Conservation (phyloP, 2,113 vertebrate species). For the Pelodiscus sinensis region DNA sequence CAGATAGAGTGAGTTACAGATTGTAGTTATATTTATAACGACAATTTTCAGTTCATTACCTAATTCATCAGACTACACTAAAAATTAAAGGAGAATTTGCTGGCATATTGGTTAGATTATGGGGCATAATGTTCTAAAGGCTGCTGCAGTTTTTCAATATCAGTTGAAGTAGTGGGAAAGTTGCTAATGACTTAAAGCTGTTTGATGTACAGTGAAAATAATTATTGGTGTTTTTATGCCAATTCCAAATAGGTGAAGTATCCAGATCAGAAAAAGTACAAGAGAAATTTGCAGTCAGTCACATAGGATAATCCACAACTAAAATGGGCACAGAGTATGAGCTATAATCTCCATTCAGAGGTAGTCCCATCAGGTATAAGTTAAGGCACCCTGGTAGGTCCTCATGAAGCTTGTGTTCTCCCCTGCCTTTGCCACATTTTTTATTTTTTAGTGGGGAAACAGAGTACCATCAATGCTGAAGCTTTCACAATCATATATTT, state of each 20-base stretch:
- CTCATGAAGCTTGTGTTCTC: not conserved
- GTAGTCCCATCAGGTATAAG: not conserved
- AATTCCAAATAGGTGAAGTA: not conserved
- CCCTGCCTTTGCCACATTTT: not conserved
- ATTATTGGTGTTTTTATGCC: not conserved
- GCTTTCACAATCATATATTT: not conserved
- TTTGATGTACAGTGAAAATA: not conserved
- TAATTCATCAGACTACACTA: not conserved
- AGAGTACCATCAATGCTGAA: not conserved
- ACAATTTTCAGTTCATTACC: not conserved
- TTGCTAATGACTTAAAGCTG: not conserved
- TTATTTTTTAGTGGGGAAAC: not conserved
- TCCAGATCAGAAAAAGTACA: not conserved
- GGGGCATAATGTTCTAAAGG: not conserved
- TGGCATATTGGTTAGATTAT: not conserved
- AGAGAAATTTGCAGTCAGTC: not conserved
- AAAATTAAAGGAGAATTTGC: not conserved
- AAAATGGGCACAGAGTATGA: not conserved
- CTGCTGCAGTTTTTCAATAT: not conserved
- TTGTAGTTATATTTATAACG: not conserved
- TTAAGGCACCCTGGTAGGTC: not conserved
- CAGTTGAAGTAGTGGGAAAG: not conserved
- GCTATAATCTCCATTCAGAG: not conserved
- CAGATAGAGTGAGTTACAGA: not conserved
- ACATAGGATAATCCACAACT: not conserved